Percentiles rank a stretch among this genome's conserved stretches.
Evolutionary conservation across 2,113 vertebrate genomes (phyloP).

Genomic region (Euleptes europaea): DNA sequence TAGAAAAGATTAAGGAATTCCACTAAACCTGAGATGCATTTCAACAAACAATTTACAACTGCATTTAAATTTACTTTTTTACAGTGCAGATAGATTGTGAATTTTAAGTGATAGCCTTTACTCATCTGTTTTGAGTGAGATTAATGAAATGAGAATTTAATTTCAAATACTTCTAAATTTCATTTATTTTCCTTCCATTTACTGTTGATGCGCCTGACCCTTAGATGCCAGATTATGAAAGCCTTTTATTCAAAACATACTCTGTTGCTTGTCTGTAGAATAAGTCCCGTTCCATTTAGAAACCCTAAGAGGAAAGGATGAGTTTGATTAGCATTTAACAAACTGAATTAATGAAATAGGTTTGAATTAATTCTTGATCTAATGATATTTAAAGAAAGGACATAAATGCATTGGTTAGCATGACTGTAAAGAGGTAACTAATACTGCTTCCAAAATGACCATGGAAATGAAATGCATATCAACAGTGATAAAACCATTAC

Average conservation of each 20-base stretch:
- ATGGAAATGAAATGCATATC: not conserved
- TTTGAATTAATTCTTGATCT: conserved; percentile 32
- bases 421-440: not conserved
- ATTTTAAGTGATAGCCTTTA: too few relatives aligned
- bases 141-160: not conserved
- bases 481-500: not conserved
- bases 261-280: conserved; percentile 17
- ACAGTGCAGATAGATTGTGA: too few relatives aligned
- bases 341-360: conserved; percentile 21
- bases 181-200: not conserved
- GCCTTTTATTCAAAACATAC: conserved; percentile 23
- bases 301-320: conserved; percentile 26
- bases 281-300: conserved; percentile 31
- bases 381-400: conserved; percentile 30
- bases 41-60: too few relatives aligned
- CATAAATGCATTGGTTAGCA: not conserved
- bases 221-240: not conserved
- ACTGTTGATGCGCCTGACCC: not conserved
- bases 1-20: too few relatives aligned
- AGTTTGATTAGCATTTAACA: conserved; percentile 40
- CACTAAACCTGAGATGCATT: too few relatives aligned
- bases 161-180: not conserved
- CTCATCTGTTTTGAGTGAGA: not conserved
- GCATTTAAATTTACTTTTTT: too few relatives aligned
- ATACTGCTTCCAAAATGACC: not conserved